Conservation (phyloP, 1,140 invertebrate genomes). For the Drosophila bipectinata region DNA sequence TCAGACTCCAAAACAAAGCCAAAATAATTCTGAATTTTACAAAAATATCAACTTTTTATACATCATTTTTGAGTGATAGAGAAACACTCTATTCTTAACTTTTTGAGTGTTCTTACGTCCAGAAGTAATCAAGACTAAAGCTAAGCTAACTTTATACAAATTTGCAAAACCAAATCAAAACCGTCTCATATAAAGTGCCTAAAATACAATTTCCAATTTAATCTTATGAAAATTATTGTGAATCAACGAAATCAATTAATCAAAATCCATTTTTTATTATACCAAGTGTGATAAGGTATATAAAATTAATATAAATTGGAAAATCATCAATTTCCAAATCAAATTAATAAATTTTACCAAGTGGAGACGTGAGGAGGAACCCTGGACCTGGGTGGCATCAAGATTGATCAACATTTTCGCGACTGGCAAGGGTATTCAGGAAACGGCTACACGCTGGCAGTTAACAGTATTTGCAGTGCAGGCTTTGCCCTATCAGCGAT, state of each 20-base stretch:
- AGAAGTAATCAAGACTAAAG: slow-evolving; percentile 46
- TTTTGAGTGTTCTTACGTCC: slow-evolving; percentile 43
- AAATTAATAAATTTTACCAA: slow-evolving; percentile 2
- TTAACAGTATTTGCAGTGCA: slow-evolving; percentile 86
- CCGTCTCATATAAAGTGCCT: slow-evolving; percentile 76
- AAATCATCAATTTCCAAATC: background rate
- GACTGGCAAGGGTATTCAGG: slow-evolving; percentile 47
- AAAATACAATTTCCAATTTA: slow-evolving; percentile 41
- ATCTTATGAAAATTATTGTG: slow-evolving; percentile 59
- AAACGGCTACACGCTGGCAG: slow-evolving; percentile 84
- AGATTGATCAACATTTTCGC: slow-evolving; percentile 46
- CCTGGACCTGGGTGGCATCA: slow-evolving; percentile 48
- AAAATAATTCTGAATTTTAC: slow-evolving; percentile 48
- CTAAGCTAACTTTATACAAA: slow-evolving; percentile 34
- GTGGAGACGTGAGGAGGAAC: slow-evolving; percentile 46
- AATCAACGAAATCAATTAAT: slow-evolving; percentile 24
- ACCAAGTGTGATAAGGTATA: slow-evolving; percentile 44
- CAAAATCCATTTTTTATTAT: slow-evolving; percentile 9
- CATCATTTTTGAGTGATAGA: slow-evolving; percentile 21
- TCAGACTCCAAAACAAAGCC: slow-evolving; percentile 64
- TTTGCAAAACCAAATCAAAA: slow-evolving; percentile 69
- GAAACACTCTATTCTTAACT: background rate
- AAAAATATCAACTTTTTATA: slow-evolving; percentile 30
- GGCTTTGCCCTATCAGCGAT: slow-evolving; percentile 89
- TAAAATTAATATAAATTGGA: background rate